Evolutionary conservation across 2,797 vertebrate species (phyloP), one percentile per base, ranked within the genome.

Genomic region (Melanotaenia nigrans): DNA sequence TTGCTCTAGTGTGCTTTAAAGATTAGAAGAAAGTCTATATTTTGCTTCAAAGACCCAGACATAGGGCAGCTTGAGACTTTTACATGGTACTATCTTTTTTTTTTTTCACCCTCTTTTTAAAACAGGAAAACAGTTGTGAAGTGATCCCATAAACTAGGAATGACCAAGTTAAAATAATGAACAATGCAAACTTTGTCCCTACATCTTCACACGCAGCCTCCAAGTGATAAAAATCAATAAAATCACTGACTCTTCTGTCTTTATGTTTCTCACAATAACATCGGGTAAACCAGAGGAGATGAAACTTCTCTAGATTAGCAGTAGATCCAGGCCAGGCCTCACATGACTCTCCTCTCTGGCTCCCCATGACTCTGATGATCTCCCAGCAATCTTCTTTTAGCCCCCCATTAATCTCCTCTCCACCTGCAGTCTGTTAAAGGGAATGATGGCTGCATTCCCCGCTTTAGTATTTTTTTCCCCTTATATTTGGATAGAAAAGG

Each of bases 361-460:
- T 87, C 71, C 80, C 28, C 66, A 25, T 33, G 25, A 76, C 67
- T 77, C 60, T 72, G 65, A 74, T 85, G 68, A 87, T 82, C 81
- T 68, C 53, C 47, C 71, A 24, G 24, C 75, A 86, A 61, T 85
- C 79, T 84, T 32, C 30, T 49, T 64, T 87, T 70, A 77, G 64
- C 71, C 73, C 71, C 65, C 53, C 54, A 74, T 87, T 83, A 87
- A 88, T 87, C 86, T 83, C 68, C 68, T 60, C 75, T 78, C 65
- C 68, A 56, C 70, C 42, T 53, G 71, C 73, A 60, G 71, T 77
- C 69, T 40, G 4, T 62, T 63, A 38, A 30, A 73, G 47, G 65
- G 7, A 79, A 65, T 73, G 38, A 16, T 58, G 57, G 51, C 68
- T 42, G 47, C 70, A 72, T 59, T 47, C 68, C 79, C 70, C 79